phyloP scores from a whole-genome alignment of 1,140 invertebrate genomes.

The Drosophila athabasca region DNA sequence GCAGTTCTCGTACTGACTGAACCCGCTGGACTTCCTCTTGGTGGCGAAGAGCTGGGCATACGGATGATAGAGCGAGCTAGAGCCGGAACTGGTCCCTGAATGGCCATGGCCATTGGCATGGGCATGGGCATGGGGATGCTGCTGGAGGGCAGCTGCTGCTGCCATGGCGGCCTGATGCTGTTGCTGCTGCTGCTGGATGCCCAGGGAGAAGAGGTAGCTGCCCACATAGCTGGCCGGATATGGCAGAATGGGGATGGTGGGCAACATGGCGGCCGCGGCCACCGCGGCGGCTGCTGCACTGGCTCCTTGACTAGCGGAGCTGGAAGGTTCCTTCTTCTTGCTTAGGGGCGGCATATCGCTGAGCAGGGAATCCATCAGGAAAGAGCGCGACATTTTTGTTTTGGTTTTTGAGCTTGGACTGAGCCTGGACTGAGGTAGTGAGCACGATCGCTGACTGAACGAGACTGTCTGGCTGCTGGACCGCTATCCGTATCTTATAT shows the following conservation, averaged over 20 bases:
- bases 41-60: slow-evolving; percentile 68
- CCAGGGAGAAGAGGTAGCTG: slow-evolving; percentile 86
- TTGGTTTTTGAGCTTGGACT: background rate
- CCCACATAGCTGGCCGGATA: slow-evolving; percentile 86
- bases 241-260: slow-evolving; percentile 85
- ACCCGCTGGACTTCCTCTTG: slow-evolving; percentile 63
- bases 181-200: slow-evolving; percentile 86
- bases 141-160: slow-evolving; percentile 49
- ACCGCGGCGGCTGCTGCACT: slow-evolving; percentile 78
- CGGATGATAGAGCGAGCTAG: slow-evolving; percentile 67
- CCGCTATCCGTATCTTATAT: slow-evolving; percentile 49
- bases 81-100: slow-evolving; percentile 29
- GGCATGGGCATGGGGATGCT: slow-evolving; percentile 50
- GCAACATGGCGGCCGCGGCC: slow-evolving; percentile 83
- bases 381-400: slow-evolving; percentile 88
- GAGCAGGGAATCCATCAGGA: slow-evolving; percentile 90
- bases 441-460: slow-evolving; percentile 71
- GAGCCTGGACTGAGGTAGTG: slow-evolving; percentile 24
- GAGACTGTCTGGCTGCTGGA: slow-evolving; percentile 66
- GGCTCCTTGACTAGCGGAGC: slow-evolving; percentile 37
- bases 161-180: slow-evolving; percentile 49
- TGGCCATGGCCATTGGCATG: slow-evolving; percentile 51
- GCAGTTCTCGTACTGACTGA: slow-evolving; percentile 61
- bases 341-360: slow-evolving; percentile 85
- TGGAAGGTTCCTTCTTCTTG: slow-evolving; percentile 83